phyloP scores from a whole-genome alignment of 2,113 vertebrate species.

The Erythrolamprus reginae region DNA sequence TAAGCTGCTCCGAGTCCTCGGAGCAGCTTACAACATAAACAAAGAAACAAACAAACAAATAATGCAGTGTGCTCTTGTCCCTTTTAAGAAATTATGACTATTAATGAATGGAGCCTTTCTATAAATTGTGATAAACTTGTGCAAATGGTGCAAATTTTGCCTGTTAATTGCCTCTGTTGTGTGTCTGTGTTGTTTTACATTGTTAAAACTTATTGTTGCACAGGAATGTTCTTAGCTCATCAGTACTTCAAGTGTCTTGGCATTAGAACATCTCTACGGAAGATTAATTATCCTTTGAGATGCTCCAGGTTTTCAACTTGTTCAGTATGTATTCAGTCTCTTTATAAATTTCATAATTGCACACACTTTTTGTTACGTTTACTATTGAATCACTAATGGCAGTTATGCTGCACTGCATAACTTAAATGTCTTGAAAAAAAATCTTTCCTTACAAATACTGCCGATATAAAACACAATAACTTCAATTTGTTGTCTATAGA shows the following conservation, averaged over 20 bases:
- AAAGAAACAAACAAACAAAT: too few relatives aligned
- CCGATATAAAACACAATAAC: background rate
- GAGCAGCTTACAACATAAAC: too few relatives aligned
- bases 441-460: background rate
- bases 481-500: background rate
- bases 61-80: background rate
- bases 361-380: background rate
- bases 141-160: background rate
- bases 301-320: conserved; percentile 50
- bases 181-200: conserved; percentile 21
- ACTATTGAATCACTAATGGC: background rate
- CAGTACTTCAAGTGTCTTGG: conserved; percentile 52
- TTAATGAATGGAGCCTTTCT: background rate
- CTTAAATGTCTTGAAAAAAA: background rate
- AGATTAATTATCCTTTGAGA: conserved; percentile 56
- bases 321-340: conserved; percentile 66
- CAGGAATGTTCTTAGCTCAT: conserved; percentile 69
- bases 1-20: too few relatives aligned
- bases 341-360: conserved; percentile 13
- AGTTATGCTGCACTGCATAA: background rate
- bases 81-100: background rate
- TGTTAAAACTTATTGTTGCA: conserved; percentile 44
- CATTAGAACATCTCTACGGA: conserved; percentile 50
- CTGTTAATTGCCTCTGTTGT: background rate
- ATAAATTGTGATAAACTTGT: background rate